Percentiles rank a stretch among this genome's conserved stretches.
Evolutionary conservation across 1,140 invertebrate genomes (phyloP).

Genomic region (Spodoptera frugiperda): DNA sequence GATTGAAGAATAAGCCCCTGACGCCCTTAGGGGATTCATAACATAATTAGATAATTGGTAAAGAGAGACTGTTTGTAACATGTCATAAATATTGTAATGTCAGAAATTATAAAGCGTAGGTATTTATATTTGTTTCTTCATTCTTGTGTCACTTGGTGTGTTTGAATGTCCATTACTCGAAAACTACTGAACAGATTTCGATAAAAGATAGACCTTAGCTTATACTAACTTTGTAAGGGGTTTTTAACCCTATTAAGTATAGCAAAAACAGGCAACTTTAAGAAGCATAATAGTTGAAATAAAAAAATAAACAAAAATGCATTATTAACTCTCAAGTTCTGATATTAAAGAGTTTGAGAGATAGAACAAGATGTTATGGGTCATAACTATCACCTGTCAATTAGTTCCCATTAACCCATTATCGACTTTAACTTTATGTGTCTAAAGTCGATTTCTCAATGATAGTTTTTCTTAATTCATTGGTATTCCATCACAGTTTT

Average conservation of each 20-base stretch:
- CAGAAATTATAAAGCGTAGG: too few relatives aligned
- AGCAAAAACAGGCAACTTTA: neutral
- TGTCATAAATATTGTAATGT: too few relatives aligned
- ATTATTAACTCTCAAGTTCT: neutral
- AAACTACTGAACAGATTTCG: neutral
- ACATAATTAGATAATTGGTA: too few relatives aligned
- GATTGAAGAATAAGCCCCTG: too few relatives aligned
- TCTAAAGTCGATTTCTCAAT: constrained; percentile 5
- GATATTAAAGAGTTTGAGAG: constrained; percentile 22
- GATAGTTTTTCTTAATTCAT: constrained; percentile 26
- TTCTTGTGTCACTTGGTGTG: too few relatives aligned
- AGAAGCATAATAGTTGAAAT: neutral
- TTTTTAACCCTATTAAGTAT: too few relatives aligned
- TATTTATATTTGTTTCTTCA: too few relatives aligned
- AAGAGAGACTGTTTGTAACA: too few relatives aligned
- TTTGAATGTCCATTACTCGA: neutral
- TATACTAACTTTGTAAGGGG: too few relatives aligned
- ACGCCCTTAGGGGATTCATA: too few relatives aligned
- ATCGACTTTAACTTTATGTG: neutral
- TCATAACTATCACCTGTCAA: constrained; percentile 34
- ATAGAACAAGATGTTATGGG: constrained; percentile 29
- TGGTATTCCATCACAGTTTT: constrained; percentile 46
- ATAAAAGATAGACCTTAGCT: neutral
- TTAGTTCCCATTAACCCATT: neutral
- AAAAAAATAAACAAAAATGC: constrained; percentile 5